Conservation (phyloP, 2,113 vertebrate species). For the Phyllostomus discolor region DNA sequence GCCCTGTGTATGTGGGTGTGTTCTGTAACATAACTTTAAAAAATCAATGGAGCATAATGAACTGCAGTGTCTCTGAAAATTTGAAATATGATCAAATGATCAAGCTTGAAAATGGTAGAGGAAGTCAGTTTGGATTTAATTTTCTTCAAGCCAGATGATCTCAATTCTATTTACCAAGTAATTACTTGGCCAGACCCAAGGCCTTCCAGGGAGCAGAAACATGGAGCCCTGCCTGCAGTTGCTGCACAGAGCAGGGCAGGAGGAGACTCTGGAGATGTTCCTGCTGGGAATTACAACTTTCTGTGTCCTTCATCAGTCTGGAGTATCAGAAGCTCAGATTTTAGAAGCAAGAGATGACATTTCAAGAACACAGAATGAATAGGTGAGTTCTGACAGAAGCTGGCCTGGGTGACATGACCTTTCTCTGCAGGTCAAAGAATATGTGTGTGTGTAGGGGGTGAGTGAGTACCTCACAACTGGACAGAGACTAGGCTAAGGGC, state of each 20-base stretch:
- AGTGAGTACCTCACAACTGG: neutral
- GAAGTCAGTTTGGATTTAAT: neutral
- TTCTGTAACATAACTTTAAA: neutral
- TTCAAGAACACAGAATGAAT: neutral
- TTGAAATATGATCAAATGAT: neutral
- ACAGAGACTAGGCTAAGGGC: neutral
- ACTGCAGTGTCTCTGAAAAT: neutral
- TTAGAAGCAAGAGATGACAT: neutral
- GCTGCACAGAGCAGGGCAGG: neutral
- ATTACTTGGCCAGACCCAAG: neutral
- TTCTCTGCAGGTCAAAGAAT: neutral
- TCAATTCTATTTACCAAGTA: neutral
- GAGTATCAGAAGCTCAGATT: neutral
- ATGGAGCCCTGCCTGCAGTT: too few relatives aligned
- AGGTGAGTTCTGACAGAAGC: neutral
- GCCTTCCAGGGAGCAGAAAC: neutral
- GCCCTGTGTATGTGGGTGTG: too few relatives aligned
- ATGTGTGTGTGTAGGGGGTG: neutral
- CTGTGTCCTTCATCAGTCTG: neutral
- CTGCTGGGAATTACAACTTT: neutral
- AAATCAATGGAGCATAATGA: neutral
- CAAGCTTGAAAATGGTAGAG: neutral
- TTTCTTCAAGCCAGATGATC: neutral
- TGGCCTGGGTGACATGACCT: neutral
- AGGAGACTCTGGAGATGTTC: neutral